Conservation (phyloP, 2,797 vertebrate species). For the Sebastiscus albofasciatus region DNA sequence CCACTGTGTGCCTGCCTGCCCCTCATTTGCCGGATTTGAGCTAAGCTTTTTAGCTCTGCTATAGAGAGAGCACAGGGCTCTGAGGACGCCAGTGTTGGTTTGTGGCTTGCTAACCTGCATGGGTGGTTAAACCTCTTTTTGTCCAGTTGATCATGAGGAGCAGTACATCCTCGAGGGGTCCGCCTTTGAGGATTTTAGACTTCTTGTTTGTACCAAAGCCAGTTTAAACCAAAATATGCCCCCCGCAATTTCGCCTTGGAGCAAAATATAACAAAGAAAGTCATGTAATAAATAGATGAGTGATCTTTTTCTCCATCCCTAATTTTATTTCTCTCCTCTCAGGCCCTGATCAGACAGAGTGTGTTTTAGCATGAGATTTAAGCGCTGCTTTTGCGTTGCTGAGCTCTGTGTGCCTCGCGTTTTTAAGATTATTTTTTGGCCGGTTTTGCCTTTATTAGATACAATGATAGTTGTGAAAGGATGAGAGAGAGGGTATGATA, state of each 20-base stretch:
- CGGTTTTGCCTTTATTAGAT: no score
- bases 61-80: slow-evolving; percentile 23
- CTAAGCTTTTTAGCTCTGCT: slow-evolving; percentile 55
- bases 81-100: slow-evolving; percentile 17
- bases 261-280: not conserved
- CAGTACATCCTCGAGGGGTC: slow-evolving; percentile 2
- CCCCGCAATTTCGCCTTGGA: not conserved
- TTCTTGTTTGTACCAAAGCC: slow-evolving; percentile 17
- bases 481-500: no score
- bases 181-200: not conserved
- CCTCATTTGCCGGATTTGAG: slow-evolving; percentile 63
- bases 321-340: slow-evolving; percentile 3
- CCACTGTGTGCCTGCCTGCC: slow-evolving; percentile 17
- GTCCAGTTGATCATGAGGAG: slow-evolving; percentile 21
- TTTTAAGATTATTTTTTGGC: no score
- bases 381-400: no score
- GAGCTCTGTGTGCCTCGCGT: no score
- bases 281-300: slow-evolving; percentile 6
- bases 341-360: no score
- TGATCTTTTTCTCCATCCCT: not conserved
- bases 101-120: slow-evolving; percentile 38
- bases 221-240: not conserved
- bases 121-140: slow-evolving; percentile 45
- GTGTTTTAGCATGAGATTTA: no score
- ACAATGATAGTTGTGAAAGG: no score